Conservation (phyloP, 1,140 invertebrate genomes). For the Polypedilum vanderplanki region DNA sequence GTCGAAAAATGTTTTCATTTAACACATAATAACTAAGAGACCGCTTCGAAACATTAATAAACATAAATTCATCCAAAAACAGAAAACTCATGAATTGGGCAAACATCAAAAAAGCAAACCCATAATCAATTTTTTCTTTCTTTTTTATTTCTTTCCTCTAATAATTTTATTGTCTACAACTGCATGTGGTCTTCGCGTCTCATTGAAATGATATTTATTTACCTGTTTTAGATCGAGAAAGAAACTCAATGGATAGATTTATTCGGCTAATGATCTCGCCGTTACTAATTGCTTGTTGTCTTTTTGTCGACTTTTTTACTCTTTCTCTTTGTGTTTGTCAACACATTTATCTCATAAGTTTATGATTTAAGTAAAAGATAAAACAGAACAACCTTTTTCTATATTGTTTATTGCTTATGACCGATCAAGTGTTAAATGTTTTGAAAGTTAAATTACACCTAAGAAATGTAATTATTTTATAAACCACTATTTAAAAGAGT, state of each 20-base stretch:
- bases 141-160: not conserved
- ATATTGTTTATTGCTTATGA: no score
- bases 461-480: no score
- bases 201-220: not conserved
- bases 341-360: not conserved
- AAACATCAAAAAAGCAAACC: constrained; percentile 23
- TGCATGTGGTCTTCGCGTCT: constrained; percentile 25
- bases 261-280: not conserved
- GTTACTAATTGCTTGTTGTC: constrained; percentile 1
- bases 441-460: no score
- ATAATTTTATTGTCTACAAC: constrained; percentile 28
- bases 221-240: not conserved
- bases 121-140: constrained; percentile 22
- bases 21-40: no score
- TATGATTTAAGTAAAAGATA: not conserved
- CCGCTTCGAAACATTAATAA: no score
- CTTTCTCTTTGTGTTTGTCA: not conserved
- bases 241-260: not conserved
- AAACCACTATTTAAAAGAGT: no score
- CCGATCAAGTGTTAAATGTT: no score
- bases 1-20: no score
- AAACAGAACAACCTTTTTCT: no score
- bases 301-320: constrained; percentile 4
- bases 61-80: not conserved
- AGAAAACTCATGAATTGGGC: constrained; percentile 21